Conservation (phyloP, 2,888 invertebrate genomes). For the Eubasilissa splendida region DNA sequence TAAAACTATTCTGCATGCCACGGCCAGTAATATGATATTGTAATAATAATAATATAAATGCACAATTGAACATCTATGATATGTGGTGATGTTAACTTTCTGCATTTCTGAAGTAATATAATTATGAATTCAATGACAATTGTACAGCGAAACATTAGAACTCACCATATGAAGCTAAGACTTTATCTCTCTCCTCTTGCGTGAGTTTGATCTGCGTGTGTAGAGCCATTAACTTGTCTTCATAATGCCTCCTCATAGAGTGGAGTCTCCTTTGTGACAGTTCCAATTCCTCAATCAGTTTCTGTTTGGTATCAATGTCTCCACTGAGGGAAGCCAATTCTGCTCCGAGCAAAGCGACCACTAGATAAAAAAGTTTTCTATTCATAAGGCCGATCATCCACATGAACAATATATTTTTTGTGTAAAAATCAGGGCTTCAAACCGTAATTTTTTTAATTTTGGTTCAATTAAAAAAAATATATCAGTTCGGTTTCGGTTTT, state of each 20-base stretch:
- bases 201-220: slow-evolving; percentile 90
- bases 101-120: too few relatives aligned
- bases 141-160: slow-evolving; percentile 10
- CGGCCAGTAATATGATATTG: too few relatives aligned
- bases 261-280: slow-evolving; percentile 89
- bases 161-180: slow-evolving; percentile 77
- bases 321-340: slow-evolving; percentile 92
- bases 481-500: too few relatives aligned
- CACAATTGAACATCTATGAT: too few relatives aligned
- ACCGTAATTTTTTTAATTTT: too few relatives aligned
- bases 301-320: slow-evolving; percentile 95
- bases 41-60: too few relatives aligned
- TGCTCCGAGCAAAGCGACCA: slow-evolving; percentile 78
- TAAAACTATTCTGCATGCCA: too few relatives aligned
- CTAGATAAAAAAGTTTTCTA: slow-evolving; percentile 60
- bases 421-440: background rate
- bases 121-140: too few relatives aligned
- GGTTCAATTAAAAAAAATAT: too few relatives aligned
- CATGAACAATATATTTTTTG: background rate
- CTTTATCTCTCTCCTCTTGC: slow-evolving; percentile 92
- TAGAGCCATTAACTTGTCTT: slow-evolving; percentile 89
- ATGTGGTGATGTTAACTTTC: too few relatives aligned
- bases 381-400: background rate
- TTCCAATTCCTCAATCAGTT: slow-evolving; percentile 94
- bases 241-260: slow-evolving; percentile 91